Conservation (phyloP, 1,140 invertebrate species). For the Trichonephila clavata region DNA sequence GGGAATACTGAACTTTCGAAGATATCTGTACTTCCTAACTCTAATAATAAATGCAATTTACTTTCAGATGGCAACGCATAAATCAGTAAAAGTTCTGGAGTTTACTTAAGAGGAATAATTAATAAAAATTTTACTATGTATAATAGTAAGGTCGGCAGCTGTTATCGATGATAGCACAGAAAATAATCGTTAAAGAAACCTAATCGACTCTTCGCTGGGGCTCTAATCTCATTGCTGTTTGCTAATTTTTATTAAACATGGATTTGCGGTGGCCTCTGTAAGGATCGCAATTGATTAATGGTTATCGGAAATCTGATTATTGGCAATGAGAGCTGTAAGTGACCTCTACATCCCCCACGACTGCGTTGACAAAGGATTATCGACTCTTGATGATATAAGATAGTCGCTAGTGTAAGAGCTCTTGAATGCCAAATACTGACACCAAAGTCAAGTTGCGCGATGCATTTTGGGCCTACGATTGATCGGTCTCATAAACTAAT, state of each 20-base stretch:
- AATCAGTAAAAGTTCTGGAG: too few species aligned
- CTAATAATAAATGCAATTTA: too few species aligned
- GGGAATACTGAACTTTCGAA: too few species aligned
- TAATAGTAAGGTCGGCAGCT: background rate
- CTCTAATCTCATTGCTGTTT: background rate
- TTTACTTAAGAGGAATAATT: background rate
- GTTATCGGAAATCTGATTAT: conserved; percentile 55
- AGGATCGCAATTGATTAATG: conserved; percentile 44
- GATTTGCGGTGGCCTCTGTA: conserved; percentile 21
- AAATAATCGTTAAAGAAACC: conserved; percentile 6
- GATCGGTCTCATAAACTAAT: background rate
- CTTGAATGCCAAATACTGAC: conserved; percentile 14
- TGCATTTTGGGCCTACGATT: background rate
- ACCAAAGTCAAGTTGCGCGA: background rate
- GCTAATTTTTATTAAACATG: conserved; percentile 37
- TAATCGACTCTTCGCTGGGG: background rate
- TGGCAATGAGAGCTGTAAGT: conserved; percentile 29
- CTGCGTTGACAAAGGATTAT: conserved; percentile 53
- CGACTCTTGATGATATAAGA: conserved; percentile 40
- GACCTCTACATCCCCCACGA: background rate
- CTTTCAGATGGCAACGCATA: too few species aligned
- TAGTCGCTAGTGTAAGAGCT: background rate
- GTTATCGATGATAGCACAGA: background rate
- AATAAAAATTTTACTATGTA: background rate
- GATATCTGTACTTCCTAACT: too few species aligned